Evolutionary conservation across 2,888 invertebrate genomes (phyloP), one percentile per base, ranked within the genome.

Genomic region (Pharmacophagus antenor): DNA sequence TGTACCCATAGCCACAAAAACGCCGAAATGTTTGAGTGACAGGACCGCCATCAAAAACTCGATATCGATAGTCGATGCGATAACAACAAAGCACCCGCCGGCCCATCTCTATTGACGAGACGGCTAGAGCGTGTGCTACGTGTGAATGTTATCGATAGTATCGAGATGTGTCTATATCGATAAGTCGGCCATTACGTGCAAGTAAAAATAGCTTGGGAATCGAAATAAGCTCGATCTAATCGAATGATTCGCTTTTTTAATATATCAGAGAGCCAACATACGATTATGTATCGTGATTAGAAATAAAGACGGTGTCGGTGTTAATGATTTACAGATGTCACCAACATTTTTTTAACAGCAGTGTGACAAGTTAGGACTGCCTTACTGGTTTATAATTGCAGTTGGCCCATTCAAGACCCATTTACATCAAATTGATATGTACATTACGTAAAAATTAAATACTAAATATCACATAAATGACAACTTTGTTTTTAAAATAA

Each of bases 61-160:
- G 82, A 85, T 85, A 82, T 85, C 85, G 85, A 86, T 84, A 82
- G 63, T 73, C 73, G 72, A 73, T 74, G 79, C 80, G 88, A 83
- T 83, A 84, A 73, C 74, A 77, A 85, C 88, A 88, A 88, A 87
- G 88, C 85, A 79, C 78, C 84, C 85, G 85, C 84, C 84, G 73
- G 73, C 80, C 79, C 82, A 83, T 79, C 84, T 80, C 84, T 86
- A 86, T 81, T 83, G 85, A 86, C 86, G 85, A 75, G 80, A 68
- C 68, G 76, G 77, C 75, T 73, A 73, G 83, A 84, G 86, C 88
- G 89, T 89, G 89, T 88, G 88, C 88, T 84, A 88, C 80, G 89
- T 89, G 89, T 88, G 89, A 89, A 89, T 88, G 84, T 80, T 88
- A 88, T 90, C 89, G 83, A 85, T 79, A 76, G 69, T 71, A 86